phyloP scores from a whole-genome alignment of 1,140 invertebrate genomes.

The Daktulosphaira vitifoliae region DNA sequence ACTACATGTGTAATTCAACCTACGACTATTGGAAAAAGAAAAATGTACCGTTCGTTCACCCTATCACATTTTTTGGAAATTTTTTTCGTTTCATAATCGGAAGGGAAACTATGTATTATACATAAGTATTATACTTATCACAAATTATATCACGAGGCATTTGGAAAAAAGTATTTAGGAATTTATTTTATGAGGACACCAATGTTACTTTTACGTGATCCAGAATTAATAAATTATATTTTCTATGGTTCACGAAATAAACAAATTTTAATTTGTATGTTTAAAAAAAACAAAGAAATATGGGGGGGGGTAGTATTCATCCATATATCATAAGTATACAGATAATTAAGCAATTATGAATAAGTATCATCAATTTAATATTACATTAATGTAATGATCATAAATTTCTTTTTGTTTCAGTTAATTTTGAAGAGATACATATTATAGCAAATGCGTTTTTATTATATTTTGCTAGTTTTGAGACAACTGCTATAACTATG shows the following conservation, averaged over 20 bases:
- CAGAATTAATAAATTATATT: conserved; percentile 47
- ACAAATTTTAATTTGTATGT: too few relatives aligned
- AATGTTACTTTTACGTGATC: conserved; percentile 44
- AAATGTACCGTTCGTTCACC: conserved; percentile 44
- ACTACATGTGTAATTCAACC: conserved; percentile 44
- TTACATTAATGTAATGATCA: too few relatives aligned
- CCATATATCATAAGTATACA: too few relatives aligned
- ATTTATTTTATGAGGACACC: conserved; percentile 45
- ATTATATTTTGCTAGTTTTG: conserved; percentile 36
- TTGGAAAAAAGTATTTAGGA: conserved; percentile 39
- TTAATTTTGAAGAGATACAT: conserved; percentile 8
- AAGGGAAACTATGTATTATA: background rate
- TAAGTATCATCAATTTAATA: too few relatives aligned
- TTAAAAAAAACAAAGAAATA: too few relatives aligned
- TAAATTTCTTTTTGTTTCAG: conserved; percentile 11
- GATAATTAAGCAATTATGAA: too few relatives aligned
- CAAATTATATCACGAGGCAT: conserved; percentile 33
- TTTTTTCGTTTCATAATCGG: background rate
- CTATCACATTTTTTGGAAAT: conserved; percentile 46
- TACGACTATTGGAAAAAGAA: conserved; percentile 45
- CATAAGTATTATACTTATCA: background rate
- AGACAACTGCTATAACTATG: conserved; percentile 35
- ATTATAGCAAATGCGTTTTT: conserved; percentile 36
- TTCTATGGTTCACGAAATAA: too few relatives aligned
- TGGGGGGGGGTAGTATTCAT: too few relatives aligned